Evolutionary conservation across 2,797 vertebrate genomes (phyloP), one percentile per base, ranked within the genome.

Genomic region (Borostomias antarcticus): DNA sequence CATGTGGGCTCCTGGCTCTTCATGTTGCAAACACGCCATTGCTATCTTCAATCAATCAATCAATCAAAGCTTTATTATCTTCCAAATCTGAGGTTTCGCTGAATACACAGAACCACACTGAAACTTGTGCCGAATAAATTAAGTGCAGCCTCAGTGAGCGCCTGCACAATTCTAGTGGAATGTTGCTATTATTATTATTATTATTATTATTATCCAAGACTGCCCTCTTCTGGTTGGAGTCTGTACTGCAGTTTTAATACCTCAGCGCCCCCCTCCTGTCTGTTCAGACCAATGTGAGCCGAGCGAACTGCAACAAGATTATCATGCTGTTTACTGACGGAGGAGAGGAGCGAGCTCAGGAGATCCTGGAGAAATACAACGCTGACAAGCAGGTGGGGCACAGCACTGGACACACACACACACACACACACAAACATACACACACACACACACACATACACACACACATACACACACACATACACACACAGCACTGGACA

Each of bases 261-360:
- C 15, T 29, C 19, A 9, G 93, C 91, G 74, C 77, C 62, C 45
- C 47, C 68, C 25, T 8, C 11, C 33, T 17, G 13, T 77, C 51
- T 69, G 19, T 57, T 21, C 58, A 96, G 95, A 90, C 92, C 33
- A 98, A 97, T 68, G 93, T 97, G 70, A 95, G 93, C 82, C 92
- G 98, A 91, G 98, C 97, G 64, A 97, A 99, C 90, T 99, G 98
- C 91, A 99, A 99, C 88, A 98, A 98, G 87, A 99, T 99, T 77
- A 99, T 99, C 72, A 99, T 99, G 98, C 84, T 99, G 78, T 99
- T 99, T 79, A 99, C 98, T 35, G 98, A 99, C 43, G 98, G 96
- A 75, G 98, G 98, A 78, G 98, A 99, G 86, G 98, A 99, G 86
- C 89, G 94, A 89, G 97, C 97, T 10, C 93, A 95, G 82, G 94